These are phyloP conservation scores for Lynx canadensis DNA, from an alignment of 2,113 vertebrate genomes.

Conservation along the genomic window DNA sequence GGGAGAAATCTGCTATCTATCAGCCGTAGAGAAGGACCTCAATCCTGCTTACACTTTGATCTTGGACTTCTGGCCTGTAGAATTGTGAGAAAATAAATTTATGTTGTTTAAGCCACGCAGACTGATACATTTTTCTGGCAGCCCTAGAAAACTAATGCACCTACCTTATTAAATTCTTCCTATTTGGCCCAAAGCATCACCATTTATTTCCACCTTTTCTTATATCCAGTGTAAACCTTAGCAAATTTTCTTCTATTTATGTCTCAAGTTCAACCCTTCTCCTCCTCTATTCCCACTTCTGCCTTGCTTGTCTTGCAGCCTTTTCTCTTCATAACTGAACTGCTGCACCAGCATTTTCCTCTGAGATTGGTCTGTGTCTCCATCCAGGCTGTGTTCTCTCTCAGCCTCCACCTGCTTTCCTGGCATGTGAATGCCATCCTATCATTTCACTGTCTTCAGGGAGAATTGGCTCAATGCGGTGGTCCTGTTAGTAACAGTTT, in stretches of 20 bases:
- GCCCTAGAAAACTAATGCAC: not conserved
- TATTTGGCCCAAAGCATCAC: not conserved
- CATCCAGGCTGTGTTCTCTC: not conserved
- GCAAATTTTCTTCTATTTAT: not conserved
- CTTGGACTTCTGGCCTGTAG: not conserved
- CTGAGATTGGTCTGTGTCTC: no score
- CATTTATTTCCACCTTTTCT: not conserved
- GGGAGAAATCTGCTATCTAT: rapidly evolving
- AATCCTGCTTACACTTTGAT: not conserved
- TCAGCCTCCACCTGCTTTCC: not conserved
- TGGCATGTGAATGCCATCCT: not conserved
- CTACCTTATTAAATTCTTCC: not conserved
- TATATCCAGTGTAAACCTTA: not conserved
- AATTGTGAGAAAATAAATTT: not conserved
- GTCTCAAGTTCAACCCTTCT: not conserved
- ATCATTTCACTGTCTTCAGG: not conserved
- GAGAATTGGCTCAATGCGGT: rapidly evolving
- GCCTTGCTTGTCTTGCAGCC: not conserved
- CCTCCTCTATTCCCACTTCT: no score
- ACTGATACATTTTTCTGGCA: not conserved
- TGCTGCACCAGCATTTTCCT: not conserved
- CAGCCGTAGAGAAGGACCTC: not conserved
- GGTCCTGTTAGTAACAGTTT: not conserved
- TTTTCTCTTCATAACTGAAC: not conserved
- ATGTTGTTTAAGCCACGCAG: not conserved